A percentile compares a stretch with the other conserved stretches of the same genome.
Conservation (phyloP, 2,888 invertebrate genomes). For the Eudemis profundana region DNA sequence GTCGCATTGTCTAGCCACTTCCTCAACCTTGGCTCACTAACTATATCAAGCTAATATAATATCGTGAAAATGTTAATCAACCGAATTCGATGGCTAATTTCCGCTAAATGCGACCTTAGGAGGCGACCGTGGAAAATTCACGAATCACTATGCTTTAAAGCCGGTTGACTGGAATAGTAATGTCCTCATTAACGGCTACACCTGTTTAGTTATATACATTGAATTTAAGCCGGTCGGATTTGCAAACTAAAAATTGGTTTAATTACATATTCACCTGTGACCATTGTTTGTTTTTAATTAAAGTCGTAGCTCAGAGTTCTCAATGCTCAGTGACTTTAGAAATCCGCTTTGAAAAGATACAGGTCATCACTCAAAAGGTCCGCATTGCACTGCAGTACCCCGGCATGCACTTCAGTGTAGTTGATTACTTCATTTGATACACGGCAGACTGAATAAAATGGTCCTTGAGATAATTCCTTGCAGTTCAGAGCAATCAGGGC, state of each 20-base stretch:
- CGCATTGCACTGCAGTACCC: slow-evolving; percentile 32
- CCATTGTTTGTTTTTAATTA: slow-evolving; percentile 5
- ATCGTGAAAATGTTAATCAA: slow-evolving; percentile 37
- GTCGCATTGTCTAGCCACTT: slow-evolving; percentile 68
- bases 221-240: neutral
- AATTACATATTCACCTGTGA: neutral
- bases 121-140: slow-evolving; percentile 38
- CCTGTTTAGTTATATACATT: slow-evolving; percentile 14
- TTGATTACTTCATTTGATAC: slow-evolving; percentile 47
- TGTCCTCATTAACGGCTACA: slow-evolving; percentile 30
- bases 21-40: slow-evolving; percentile 66
- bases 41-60: slow-evolving; percentile 38
- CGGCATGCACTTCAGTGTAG: slow-evolving; percentile 34
- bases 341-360: slow-evolving; percentile 27
- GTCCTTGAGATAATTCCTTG: slow-evolving; percentile 45
- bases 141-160: slow-evolving; percentile 31
- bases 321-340: slow-evolving; percentile 21
- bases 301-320: slow-evolving; percentile 1
- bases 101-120: slow-evolving; percentile 38
- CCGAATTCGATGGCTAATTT: slow-evolving; percentile 21
- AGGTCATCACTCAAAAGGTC: slow-evolving; percentile 37
- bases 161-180: slow-evolving; percentile 31
- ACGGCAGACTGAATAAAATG: slow-evolving; percentile 44
- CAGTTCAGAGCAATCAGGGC: slow-evolving; percentile 37
- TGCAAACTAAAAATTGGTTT: slow-evolving; percentile 6